These are phyloP conservation scores for Argyrosomus japonicus DNA, from an alignment of 2,113 vertebrate genomes.

Conservation along the genomic window DNA sequence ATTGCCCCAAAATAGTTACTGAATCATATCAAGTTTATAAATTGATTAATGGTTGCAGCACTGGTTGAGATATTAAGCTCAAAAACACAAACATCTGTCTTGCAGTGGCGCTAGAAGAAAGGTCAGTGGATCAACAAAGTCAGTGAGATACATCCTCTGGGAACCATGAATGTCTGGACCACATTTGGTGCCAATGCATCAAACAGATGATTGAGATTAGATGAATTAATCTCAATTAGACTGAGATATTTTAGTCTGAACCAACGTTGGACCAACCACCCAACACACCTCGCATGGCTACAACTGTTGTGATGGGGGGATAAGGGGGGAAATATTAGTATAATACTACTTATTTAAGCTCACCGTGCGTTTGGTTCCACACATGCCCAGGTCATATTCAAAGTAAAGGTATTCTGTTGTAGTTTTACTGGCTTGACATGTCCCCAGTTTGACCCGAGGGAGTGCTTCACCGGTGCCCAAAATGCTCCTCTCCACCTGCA, in stretches of 20 bases:
- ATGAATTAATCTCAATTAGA: no score
- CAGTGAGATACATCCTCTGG: neutral
- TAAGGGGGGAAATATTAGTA: neutral
- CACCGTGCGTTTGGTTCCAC: conserved; percentile 75
- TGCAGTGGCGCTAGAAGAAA: no score
- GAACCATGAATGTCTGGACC: neutral
- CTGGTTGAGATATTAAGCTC: no score
- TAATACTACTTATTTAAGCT: neutral
- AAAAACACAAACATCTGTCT: no score
- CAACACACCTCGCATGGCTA: no score
- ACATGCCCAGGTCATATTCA: conserved; percentile 62
- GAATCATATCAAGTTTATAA: no score
- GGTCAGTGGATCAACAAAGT: neutral
- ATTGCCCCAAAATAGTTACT: no score
- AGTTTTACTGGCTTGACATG: conserved; percentile 59
- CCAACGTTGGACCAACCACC: no score
- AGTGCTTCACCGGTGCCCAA: conserved; percentile 16
- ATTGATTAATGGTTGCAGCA: no score
- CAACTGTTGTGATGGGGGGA: neutral
- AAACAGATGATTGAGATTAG: neutral
- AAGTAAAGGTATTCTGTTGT: conserved; percentile 67
- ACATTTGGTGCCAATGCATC: neutral
- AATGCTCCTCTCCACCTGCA: conserved; percentile 64
- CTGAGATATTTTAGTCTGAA: neutral
- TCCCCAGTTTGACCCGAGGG: conserved; percentile 67